Conservation (phyloP, 2,113 vertebrate species). For the Heteronetta atricapilla region DNA sequence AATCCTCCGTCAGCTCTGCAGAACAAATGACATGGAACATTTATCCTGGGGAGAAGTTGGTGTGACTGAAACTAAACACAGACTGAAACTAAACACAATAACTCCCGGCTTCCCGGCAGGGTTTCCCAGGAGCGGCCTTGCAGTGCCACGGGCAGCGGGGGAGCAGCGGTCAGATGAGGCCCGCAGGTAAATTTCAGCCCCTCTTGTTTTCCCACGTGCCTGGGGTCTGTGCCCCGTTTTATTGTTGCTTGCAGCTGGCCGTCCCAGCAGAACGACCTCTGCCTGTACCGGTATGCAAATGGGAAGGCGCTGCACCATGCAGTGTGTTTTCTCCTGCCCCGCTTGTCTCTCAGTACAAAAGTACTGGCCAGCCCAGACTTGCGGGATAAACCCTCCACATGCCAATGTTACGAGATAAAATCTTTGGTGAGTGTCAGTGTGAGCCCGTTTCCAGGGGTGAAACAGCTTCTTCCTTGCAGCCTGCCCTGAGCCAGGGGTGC, state of each 20-base stretch:
- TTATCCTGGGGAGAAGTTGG: background rate
- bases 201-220: background rate
- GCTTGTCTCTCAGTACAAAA: background rate
- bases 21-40: background rate
- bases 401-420: rapidly evolving
- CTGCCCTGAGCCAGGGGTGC: background rate
- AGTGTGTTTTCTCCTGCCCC: background rate
- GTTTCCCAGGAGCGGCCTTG: background rate
- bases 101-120: background rate
- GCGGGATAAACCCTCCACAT: background rate
- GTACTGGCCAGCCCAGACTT: background rate
- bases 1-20: background rate
- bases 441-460: background rate
- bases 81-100: background rate
- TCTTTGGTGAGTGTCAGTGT: background rate
- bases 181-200: background rate
- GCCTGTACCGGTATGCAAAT: background rate
- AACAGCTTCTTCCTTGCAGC: background rate
- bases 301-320: background rate
- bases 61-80: background rate
- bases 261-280: background rate
- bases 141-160: background rate
- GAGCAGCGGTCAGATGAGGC: background rate
- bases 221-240: background rate
- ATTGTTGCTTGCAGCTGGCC: too few relatives aligned